A percentile compares a stretch with the other conserved stretches of the same genome.
Evolutionary conservation across 2,888 invertebrate genomes (phyloP).

Genomic region (Monopis laevigella): DNA sequence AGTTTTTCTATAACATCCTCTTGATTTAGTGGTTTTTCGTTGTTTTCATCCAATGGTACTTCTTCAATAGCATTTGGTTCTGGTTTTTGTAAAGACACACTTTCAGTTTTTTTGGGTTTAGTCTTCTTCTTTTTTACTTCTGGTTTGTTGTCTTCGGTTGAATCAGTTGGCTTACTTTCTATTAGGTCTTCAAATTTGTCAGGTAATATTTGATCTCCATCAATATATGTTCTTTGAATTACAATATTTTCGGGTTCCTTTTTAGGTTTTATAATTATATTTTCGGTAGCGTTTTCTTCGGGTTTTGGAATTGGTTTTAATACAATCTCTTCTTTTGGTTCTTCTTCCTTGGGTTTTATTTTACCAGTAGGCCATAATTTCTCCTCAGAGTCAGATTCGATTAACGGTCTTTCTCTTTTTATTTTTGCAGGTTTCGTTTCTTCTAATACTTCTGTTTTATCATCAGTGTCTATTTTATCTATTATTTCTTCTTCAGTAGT

Average conservation of each 20-base stretch:
- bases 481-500: not conserved
- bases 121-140: not conserved
- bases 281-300: too few relatives aligned
- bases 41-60: too few relatives aligned
- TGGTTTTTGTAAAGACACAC: not conserved
- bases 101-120: not conserved
- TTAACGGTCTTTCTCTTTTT: conserved; percentile 35
- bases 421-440: conserved; percentile 18
- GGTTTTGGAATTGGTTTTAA: conserved; percentile 35
- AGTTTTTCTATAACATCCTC: not conserved
- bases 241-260: too few relatives aligned
- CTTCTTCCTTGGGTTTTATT: conserved; percentile 25
- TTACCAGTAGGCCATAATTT: conserved; percentile 27
- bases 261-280: too few relatives aligned
- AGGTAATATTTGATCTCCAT: too few relatives aligned
- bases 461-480: not conserved
- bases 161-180: not conserved
- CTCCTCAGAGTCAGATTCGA: too few relatives aligned
- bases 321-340: conserved; percentile 30
- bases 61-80: not conserved
- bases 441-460: conserved; percentile 1
- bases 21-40: not conserved
- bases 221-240: too few relatives aligned
- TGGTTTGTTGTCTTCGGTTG: not conserved
- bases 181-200: conserved; percentile 26